Base-by-base conservation (phyloP, 1,140 invertebrate genomes). In the Tetragonula clypearis region DNA sequence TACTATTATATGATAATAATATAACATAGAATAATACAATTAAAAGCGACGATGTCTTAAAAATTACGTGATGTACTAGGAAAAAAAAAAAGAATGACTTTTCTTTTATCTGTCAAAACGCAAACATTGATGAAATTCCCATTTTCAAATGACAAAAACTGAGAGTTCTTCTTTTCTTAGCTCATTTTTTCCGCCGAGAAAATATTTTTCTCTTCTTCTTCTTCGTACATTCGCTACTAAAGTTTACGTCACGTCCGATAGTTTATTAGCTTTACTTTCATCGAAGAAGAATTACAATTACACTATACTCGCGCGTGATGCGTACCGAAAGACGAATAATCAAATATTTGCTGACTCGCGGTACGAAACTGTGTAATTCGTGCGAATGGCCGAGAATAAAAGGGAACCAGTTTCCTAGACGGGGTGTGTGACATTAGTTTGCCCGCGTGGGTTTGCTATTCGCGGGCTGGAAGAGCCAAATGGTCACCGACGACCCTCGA, bases 401-500 rank as follows among this genome's bases (percentile, higher is more conserved):
- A 55, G 55, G 21, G 12, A 66, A 82, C 49, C 55, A 23, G 71
- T 82, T 69, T 41, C 74, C 66, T 68, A 30, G 66, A 68, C 66
- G 19, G 23, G 6, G 41, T 8, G 41, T 49, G 56, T 11, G 53
- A 76, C 30, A 60, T 19, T 21, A 23, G 26, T 21, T 58, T 73
- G 26, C 26, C 26, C 19, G 53, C 17, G 41, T n/a, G 58, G 56
- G 41, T 49, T 35, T 35, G 23, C 8, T 56, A 56, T 58, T 56
- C 66, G 49, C 49, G 66, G 21, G 56, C 19, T 30, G 53, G 65
- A 72, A 60, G 65, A 83, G 73, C 68, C 49, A 69, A 83, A 76
- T 77, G 81, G 81, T 77, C 74, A 83, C 58, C 72, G 55, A 75
- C 72, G 60, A 56, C 26, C 41, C 71, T 49, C 66, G 68, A 79